Percentiles rank a stretch among this genome's conserved stretches.
phyloP scores from a whole-genome alignment of 23 tunicate genomes.

The Corella eumyota region DNA sequence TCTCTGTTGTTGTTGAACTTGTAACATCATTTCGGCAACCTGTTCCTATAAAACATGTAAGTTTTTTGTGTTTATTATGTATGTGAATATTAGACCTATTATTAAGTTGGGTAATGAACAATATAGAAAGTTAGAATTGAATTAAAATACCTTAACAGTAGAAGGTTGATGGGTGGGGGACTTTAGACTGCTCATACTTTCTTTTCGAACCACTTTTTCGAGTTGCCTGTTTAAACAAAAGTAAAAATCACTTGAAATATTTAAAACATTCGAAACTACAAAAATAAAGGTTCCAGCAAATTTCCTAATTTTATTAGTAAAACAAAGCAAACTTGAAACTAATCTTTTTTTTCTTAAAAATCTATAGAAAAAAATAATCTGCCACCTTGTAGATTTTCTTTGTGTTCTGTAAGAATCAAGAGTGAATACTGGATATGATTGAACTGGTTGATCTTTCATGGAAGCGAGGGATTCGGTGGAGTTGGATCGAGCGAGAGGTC shows the following conservation, averaged over 20 bases:
- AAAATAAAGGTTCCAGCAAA: too few relatives aligned
- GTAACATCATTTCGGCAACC: conserved; percentile 36
- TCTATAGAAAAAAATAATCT: too few relatives aligned
- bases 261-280: too few relatives aligned
- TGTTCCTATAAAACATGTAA: conserved; percentile 34
- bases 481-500: conserved; percentile 54
- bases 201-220: conserved; percentile 72
- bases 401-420: conserved; percentile 69
- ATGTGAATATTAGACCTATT: too few relatives aligned
- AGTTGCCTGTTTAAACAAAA: too few relatives aligned
- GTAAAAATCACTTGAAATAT: too few relatives aligned
- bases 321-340: too few relatives aligned
- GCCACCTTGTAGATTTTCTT: conserved; percentile 33
- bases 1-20: conserved; percentile 64
- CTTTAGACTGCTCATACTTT: conserved; percentile 8
- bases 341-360: too few relatives aligned
- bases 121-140: too few relatives aligned
- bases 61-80: neutral
- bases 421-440: conserved; percentile 36
- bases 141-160: conserved; percentile 11
- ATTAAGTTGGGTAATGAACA: too few relatives aligned
- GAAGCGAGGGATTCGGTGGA: conserved; percentile 69
- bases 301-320: too few relatives aligned
- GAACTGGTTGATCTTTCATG: conserved; percentile 18
- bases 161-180: neutral